phyloP scores from a whole-genome alignment of 1,140 invertebrate species.

The Brachionus paranguensis region DNA sequence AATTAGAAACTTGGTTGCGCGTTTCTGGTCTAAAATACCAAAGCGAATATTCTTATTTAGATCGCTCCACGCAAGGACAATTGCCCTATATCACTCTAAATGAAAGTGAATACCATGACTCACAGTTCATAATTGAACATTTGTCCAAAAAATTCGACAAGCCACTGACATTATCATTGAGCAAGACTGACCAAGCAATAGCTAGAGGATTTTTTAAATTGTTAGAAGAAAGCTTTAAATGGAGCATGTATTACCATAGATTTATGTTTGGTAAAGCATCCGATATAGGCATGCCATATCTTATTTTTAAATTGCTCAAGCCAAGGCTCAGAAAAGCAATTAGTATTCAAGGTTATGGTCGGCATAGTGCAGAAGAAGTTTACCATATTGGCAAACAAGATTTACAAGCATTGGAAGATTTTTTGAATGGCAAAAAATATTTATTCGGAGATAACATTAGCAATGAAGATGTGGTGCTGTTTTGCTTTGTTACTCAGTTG shows the following conservation, averaged over 20 bases:
- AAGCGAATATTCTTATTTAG: slow-evolving; percentile 18
- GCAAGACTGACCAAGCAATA: not conserved
- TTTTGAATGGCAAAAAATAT: not conserved
- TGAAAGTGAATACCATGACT: not conserved
- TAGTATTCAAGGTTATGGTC: slow-evolving; percentile 27
- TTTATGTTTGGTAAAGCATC: slow-evolving; percentile 6
- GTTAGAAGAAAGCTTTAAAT: slow-evolving; percentile 29
- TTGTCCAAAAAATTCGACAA: slow-evolving; percentile 14
- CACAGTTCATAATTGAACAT: slow-evolving; percentile 35
- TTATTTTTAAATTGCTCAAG: not conserved
- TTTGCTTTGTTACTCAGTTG: slow-evolving; percentile 7
- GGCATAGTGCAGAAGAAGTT: slow-evolving; percentile 11
- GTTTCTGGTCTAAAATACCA: not conserved
- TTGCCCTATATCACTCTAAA: slow-evolving; percentile 19
- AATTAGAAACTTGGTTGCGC: slow-evolving; percentile 23
- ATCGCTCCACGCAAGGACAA: slow-evolving; percentile 17
- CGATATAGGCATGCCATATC: not conserved
- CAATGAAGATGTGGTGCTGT: not conserved
- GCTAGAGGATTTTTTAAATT: slow-evolving; percentile 32
- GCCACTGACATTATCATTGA: not conserved
- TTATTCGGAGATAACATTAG: not conserved
- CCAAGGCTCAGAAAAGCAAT: not conserved
- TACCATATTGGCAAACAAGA: slow-evolving; percentile 35
- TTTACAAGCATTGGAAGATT: slow-evolving; percentile 17
- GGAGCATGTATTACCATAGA: slow-evolving; percentile 15